A percentile compares a stretch with the other conserved stretches of the same genome.
Evolutionary conservation across 2,797 vertebrate genomes (phyloP).

Genomic region (Galagoides demidoff): DNA sequence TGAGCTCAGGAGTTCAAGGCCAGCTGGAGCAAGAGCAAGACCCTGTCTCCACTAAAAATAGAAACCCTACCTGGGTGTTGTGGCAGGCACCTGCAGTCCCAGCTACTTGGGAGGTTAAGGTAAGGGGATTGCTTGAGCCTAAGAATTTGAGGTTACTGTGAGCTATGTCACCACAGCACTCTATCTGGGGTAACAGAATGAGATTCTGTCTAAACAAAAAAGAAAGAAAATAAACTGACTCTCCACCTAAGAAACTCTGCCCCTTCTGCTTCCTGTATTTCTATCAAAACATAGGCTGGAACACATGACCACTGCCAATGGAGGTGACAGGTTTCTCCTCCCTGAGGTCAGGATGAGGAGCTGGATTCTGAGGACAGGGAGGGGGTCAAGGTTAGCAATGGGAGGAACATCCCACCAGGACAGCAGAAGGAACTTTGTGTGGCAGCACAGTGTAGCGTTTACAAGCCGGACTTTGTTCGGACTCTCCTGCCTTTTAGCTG

Average conservation of each 20-base stretch:
- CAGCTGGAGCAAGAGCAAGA: too few species aligned
- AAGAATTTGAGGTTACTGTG: too few species aligned
- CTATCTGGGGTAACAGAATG: too few species aligned
- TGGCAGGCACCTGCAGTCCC: too few species aligned
- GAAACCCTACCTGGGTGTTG: too few species aligned
- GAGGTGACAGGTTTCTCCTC: neutral
- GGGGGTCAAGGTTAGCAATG: neutral
- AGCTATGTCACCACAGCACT: too few species aligned
- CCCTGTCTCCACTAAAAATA: too few species aligned
- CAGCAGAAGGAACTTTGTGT: neutral
- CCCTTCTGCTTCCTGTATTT: neutral
- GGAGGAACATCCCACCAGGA: neutral
- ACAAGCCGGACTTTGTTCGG: neutral
- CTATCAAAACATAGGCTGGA: neutral
- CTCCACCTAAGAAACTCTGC: neutral
- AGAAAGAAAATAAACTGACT: neutral
- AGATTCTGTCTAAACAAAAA: too few species aligned
- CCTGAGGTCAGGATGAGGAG: neutral
- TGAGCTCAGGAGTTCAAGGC: too few species aligned
- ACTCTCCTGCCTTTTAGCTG: neutral
- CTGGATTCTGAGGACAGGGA: neutral
- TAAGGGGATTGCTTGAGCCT: too few species aligned
- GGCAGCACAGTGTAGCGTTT: neutral
- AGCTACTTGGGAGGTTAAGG: too few species aligned
- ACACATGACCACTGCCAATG: neutral